Conservation (phyloP, 2,888 invertebrate genomes). For the Caenorhabditis sulstoni region DNA sequence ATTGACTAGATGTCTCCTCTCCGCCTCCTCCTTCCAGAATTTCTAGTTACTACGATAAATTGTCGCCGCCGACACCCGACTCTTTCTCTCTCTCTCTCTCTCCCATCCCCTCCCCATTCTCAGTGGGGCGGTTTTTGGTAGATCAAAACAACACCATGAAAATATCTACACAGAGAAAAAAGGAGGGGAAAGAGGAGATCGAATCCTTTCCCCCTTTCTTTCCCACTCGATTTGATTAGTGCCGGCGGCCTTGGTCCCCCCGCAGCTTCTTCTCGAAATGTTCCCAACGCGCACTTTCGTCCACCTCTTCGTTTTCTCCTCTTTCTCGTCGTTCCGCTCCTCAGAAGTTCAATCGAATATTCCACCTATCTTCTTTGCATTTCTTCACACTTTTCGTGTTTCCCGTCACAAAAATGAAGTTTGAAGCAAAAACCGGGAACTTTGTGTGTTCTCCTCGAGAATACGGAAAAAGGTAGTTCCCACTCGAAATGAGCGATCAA, state of each 20-base stretch:
- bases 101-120: neutral
- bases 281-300: conserved; percentile 13
- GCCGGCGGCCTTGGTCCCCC: conserved; percentile 6
- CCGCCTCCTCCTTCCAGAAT: neutral
- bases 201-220: neutral
- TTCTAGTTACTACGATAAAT: conserved; percentile 42
- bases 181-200: neutral
- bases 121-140: neutral
- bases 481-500: neutral
- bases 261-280: conserved; percentile 11
- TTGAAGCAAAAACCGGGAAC: neutral
- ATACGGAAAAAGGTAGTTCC: too few relatives aligned
- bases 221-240: neutral
- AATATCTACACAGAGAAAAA: neutral
- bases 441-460: neutral
- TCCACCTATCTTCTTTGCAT: conserved; percentile 29
- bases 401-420: neutral
- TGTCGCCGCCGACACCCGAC: conserved; percentile 14
- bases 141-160: conserved; percentile 26
- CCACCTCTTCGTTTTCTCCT: neutral
- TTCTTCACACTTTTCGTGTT: neutral
- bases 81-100: neutral
- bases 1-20: conserved; percentile 10
- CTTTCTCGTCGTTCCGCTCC: conserved; percentile 8
- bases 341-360: conserved; percentile 46